Evolutionary conservation across 1,140 invertebrate species (phyloP), one percentile per base, ranked within the genome.

Genomic region (Rhyzopertha dominica): DNA sequence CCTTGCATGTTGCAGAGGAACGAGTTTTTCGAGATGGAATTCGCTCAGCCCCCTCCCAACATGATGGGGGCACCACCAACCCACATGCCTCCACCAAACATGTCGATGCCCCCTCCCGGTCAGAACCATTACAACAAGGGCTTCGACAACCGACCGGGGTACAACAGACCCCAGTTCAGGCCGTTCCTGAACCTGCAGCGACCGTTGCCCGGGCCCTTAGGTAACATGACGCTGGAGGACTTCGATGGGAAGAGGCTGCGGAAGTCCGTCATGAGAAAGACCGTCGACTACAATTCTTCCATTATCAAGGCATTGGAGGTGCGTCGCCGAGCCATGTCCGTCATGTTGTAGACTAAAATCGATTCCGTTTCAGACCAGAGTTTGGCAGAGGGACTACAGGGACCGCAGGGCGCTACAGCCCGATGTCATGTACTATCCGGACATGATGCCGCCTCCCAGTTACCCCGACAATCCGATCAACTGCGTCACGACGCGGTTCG

Each of bases 241-340:
- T 95, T 95, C 68, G 93, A 96, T 76, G 95, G 94, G 20, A 96
- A 97, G 75, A 79, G 93, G 45, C 77, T 97, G 43, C 72, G 95
- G 55, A 98, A 98, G 74, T 92, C 92, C 49, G 88, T 96, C 41
- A 95, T 97, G 80, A 77, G 95, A 54, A 97, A 96, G 76, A 98
- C 95, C 28, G 91, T 98, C 28, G 95, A 98, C 74, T 98, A 98
- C 69, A 98, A 98, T 77, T 84, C 92, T n/a, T 83, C 94, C 22
- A 86, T 97, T 54, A 87, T 96, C 37, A 90, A 90, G 65, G 84
- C 85, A 59, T 71, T 98, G 55, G 87, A 96, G 78, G 85, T 62
- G 51, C 46, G 50, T 36, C 19, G 28, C 19, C 10, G 1, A 19
- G 17, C 29, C 7, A 12, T 36, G 34, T 7, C n/a, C n/a, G 8